Percentiles rank a stretch among this genome's conserved stretches.
Conservation (phyloP, 2,797 vertebrate genomes). For the Parauchenoglanis ngamensis region DNA sequence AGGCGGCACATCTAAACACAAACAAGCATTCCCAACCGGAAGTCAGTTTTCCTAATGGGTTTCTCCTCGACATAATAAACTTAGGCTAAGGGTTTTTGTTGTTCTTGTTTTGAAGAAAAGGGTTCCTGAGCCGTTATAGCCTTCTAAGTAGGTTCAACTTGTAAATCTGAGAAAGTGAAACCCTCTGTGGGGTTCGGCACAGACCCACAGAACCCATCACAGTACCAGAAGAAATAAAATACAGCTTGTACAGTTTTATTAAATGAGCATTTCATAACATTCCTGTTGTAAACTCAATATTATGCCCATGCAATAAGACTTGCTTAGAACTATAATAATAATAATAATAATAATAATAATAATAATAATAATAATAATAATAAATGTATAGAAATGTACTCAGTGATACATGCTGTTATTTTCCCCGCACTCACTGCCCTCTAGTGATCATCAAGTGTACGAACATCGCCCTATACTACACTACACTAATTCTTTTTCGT, state of each 20-base stretch:
- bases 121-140: no score
- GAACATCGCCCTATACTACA: background rate
- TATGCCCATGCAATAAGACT: background rate
- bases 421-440: background rate
- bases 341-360: no score
- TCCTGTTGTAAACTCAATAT: background rate
- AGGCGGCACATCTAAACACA: no score
- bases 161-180: background rate
- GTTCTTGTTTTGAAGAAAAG: background rate
- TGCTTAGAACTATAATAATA: background rate
- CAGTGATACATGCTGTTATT: no score
- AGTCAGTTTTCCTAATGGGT: no score
- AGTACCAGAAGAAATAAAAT: no score
- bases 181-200: background rate
- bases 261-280: no score
- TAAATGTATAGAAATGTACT: no score
- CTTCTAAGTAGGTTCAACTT: background rate
- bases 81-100: background rate
- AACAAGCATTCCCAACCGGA: no score
- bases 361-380: no score
- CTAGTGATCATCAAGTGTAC: background rate
- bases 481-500: background rate
- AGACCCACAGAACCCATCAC: no score
- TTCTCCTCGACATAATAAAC: background rate
- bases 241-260: no score